These are phyloP conservation scores for Meteorus colon DNA, from an alignment of 2,888 invertebrate species.

Conservation along the genomic window DNA sequence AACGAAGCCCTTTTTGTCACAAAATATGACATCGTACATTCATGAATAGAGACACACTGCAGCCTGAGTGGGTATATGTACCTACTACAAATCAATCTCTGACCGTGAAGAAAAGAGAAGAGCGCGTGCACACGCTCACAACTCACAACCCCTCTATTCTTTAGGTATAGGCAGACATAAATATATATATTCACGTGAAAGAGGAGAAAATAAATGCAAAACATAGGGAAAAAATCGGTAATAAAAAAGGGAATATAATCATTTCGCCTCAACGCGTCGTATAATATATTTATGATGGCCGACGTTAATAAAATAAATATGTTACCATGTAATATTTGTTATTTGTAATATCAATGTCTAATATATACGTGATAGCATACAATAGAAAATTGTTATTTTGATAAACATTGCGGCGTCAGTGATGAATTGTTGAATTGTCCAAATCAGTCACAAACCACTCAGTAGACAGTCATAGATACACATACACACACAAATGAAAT, in stretches of 20 bases:
- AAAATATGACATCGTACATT: slow-evolving; percentile 25
- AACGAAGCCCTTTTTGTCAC: not conserved
- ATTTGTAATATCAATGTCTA: slow-evolving; percentile 26
- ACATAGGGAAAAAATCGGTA: slow-evolving; percentile 1
- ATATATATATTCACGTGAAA: slow-evolving; percentile 5
- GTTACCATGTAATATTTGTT: slow-evolving; percentile 6
- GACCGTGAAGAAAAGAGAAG: slow-evolving; percentile 43
- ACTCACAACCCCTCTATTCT: slow-evolving; percentile 35
- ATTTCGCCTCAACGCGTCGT: slow-evolving; percentile 3
- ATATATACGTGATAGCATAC: not conserved
- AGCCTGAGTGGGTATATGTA: slow-evolving; percentile 34
- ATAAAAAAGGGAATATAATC: slow-evolving; percentile 6
- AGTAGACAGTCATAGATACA: slow-evolving; percentile 1
- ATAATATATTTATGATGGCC: not conserved
- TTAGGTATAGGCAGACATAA: not conserved
- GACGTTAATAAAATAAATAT: slow-evolving; percentile 13
- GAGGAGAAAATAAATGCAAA: slow-evolving; percentile 15
- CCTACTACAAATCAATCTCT: slow-evolving; percentile 48
- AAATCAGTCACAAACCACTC: slow-evolving; percentile 44
- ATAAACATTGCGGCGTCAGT: slow-evolving; percentile 43
- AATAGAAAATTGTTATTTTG: slow-evolving; percentile 23
- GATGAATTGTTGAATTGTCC: slow-evolving; percentile 45
- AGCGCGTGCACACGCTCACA: slow-evolving; percentile 46
- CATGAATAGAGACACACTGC: slow-evolving; percentile 19
- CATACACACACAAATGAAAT: slow-evolving; percentile 18